phyloP scores from a whole-genome alignment of 1,140 invertebrate genomes.

The Aradophagus sp. region DNA sequence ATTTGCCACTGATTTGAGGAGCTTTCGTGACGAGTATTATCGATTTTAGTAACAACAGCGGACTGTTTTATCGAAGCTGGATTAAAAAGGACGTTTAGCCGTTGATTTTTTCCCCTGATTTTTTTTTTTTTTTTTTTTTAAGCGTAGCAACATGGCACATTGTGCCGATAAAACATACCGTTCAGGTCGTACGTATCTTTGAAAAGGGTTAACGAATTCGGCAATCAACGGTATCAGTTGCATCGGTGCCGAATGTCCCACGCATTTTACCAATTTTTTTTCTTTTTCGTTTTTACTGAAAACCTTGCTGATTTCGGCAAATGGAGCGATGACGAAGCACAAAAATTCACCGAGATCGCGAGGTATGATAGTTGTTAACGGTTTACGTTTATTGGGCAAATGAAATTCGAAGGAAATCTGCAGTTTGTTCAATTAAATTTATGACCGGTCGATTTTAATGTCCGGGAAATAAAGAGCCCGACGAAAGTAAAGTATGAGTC shows the following conservation, averaged over 20 bases:
- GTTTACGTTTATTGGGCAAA: constrained; percentile 36
- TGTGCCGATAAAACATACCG: constrained; percentile 52
- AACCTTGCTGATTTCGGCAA: constrained; percentile 55
- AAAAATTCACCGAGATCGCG: constrained; percentile 47
- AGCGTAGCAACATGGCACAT: constrained; percentile 36
- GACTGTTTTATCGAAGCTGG: constrained; percentile 24
- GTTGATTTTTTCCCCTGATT: constrained; percentile 50
- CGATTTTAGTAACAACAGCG: constrained; percentile 36
- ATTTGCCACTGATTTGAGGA: constrained; percentile 39
- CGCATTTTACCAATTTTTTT: constrained; percentile 42
- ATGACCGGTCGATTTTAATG: constrained; percentile 9
- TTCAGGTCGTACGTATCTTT: constrained; percentile 42
- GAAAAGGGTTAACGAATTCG: constrained; percentile 66
- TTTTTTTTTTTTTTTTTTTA: too few species aligned
- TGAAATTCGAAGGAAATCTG: constrained; percentile 33
- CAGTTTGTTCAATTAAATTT: constrained; percentile 21
- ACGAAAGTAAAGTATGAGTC: too few species aligned
- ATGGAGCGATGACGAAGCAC: constrained; percentile 40
- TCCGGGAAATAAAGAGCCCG: constrained; percentile 1
- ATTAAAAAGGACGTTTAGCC: constrained; percentile 48
- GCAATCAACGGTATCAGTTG: constrained; percentile 67
- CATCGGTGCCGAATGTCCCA: constrained; percentile 45
- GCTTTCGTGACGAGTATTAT: constrained; percentile 40
- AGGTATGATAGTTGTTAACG: constrained; percentile 31
- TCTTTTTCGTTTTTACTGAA: too few species aligned